These are phyloP conservation scores for Stomatorhinus ivindoensis DNA, from an alignment of 2,113 vertebrate species.

Conservation along the genomic window DNA sequence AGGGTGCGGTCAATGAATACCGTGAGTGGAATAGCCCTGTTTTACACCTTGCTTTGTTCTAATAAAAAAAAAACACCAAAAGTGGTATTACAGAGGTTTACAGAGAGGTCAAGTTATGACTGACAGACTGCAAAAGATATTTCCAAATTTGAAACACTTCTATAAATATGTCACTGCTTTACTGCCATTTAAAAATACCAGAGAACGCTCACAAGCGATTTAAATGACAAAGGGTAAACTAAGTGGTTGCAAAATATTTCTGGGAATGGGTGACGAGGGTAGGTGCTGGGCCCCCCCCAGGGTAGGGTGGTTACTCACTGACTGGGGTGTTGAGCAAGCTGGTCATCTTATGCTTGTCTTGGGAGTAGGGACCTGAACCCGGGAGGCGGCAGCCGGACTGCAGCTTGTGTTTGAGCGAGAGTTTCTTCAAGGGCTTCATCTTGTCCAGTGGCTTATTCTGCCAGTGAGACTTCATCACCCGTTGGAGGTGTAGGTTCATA, in stretches of 20 bases:
- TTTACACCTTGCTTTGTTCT: not conserved
- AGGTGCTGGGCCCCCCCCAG: not conserved
- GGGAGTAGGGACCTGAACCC: slow-evolving; percentile 50
- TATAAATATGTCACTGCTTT: not conserved
- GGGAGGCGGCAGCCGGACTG: slow-evolving; percentile 52
- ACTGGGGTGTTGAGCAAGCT: slow-evolving; percentile 69
- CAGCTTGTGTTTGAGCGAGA: slow-evolving; percentile 67
- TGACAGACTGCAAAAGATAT: not conserved
- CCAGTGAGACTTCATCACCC: slow-evolving; percentile 73
- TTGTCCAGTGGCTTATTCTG: slow-evolving; percentile 77
- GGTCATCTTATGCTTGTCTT: slow-evolving; percentile 71
- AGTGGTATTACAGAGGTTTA: not conserved
- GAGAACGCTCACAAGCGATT: not conserved
- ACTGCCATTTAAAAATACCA: not conserved
- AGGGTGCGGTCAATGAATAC: no score
- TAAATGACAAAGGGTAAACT: not conserved
- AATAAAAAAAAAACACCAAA: not conserved
- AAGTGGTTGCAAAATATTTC: not conserved
- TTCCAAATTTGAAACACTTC: not conserved
- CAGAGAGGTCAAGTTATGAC: not conserved
- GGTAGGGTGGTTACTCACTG: slow-evolving; percentile 61
- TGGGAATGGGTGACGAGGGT: not conserved
- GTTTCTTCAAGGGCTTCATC: slow-evolving; percentile 70
- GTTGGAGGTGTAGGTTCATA: slow-evolving; percentile 71
- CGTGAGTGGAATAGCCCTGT: no score